A percentile compares a stretch with the other conserved stretches of the same genome.
Evolutionary conservation across 2,888 invertebrate genomes (phyloP).

Genomic region (Polia nebulosa): DNA sequence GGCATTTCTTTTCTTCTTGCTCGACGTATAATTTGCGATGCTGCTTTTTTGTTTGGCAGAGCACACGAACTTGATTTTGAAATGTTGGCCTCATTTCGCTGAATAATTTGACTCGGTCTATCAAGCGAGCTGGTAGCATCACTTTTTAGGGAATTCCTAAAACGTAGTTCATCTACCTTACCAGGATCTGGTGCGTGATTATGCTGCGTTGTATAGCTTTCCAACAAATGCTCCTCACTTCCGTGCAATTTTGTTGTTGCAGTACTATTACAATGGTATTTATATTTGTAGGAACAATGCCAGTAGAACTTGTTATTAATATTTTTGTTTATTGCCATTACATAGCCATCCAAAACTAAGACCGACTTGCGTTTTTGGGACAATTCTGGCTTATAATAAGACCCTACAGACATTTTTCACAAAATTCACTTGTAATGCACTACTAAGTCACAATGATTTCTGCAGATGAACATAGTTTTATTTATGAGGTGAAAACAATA

Average conservation of each 20-base stretch:
- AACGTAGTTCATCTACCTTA: too few species aligned
- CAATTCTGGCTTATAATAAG: slow-evolving; percentile 19
- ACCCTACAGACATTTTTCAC: slow-evolving; percentile 10
- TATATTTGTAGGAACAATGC: slow-evolving; percentile 14
- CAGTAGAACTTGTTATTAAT: slow-evolving; percentile 7
- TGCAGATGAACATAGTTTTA: slow-evolving; percentile 7
- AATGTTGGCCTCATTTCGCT: too few species aligned
- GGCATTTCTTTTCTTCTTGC: slow-evolving; percentile 9
- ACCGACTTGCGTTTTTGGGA: slow-evolving; percentile 8
- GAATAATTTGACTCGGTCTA: too few species aligned
- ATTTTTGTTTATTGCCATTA: too few species aligned
- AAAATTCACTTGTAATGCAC: too few species aligned
- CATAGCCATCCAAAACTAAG: slow-evolving; percentile 16
- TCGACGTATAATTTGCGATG: too few species aligned
- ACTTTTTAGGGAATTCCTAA: too few species aligned
- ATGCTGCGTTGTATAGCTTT: too few species aligned
- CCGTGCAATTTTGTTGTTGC: slow-evolving; percentile 17
- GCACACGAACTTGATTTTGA: too few species aligned
- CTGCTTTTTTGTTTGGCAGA: too few species aligned
- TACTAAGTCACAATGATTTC: background rate
- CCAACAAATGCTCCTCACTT: slow-evolving; percentile 21
- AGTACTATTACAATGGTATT: slow-evolving; percentile 21
- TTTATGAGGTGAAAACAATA: slow-evolving; percentile 2
- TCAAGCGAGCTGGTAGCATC: too few species aligned
- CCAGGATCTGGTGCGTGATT: too few species aligned